phyloP scores from a whole-genome alignment of 2,797 vertebrate genomes.

The Simalia tracyae region DNA sequence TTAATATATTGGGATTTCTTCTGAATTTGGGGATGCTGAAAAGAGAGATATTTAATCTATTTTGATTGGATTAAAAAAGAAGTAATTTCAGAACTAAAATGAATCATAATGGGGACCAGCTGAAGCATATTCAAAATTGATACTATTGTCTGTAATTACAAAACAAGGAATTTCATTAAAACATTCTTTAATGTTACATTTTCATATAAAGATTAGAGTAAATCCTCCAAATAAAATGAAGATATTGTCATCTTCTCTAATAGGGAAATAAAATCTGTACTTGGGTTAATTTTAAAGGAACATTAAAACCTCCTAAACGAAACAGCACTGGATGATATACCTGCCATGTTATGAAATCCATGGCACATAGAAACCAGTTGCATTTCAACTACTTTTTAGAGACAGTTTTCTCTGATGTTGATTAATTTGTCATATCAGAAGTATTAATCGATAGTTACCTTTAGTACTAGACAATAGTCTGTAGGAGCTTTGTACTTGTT shows the following conservation, averaged over 20 bases:
- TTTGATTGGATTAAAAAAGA: slow-evolving; percentile 17
- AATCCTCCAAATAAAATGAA: not conserved
- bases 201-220: not conserved
- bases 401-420: not conserved
- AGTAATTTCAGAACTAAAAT: slow-evolving; percentile 13
- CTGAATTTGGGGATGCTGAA: slow-evolving; percentile 96
- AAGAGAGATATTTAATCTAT: slow-evolving; percentile 27
- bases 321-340: not conserved
- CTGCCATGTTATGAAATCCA: slow-evolving; percentile 30
- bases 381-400: not conserved
- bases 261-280: not conserved
- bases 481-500: slow-evolving; percentile 97
- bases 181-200: not conserved
- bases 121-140: not conserved
- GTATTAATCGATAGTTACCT: slow-evolving; percentile 74
- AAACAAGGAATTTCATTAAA: not conserved
- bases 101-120: not conserved
- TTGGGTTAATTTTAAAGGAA: not conserved
- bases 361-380: not conserved
- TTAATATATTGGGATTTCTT: slow-evolving; percentile 99
- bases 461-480: slow-evolving; percentile 94
- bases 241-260: not conserved
- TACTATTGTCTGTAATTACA: not conserved
- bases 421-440: not conserved
- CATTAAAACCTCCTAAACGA: not conserved